Base-by-base conservation (phyloP, 2,888 invertebrate species). In the Thera britannica region DNA sequence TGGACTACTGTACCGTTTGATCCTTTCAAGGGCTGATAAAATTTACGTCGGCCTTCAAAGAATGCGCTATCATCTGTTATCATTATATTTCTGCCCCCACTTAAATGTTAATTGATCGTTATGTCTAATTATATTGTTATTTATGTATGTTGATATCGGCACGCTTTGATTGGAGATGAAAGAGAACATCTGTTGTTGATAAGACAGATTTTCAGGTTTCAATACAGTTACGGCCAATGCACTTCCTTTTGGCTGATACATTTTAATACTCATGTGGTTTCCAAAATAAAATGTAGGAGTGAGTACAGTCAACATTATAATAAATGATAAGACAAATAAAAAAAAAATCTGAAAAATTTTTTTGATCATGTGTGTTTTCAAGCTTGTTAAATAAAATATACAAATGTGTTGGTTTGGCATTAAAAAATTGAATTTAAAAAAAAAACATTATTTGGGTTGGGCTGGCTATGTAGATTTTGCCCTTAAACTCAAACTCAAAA, bases 81-180 rank as follows among this genome's bases (percentile, higher is more conserved):
- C 72, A 69, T 62, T 64, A 74, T 71, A 71, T 79, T 78, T 77
- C 76, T 73, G 72, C 79, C 78, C 75, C 75, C 77, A 76, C 74
- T 79, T 75, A 75, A 72, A 76, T 79, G 81, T 82, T 85, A 85
- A 86, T 86, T 85, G 86, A 79, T 82, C 77, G 74, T 83, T 79
- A 81, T 75, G 76, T 79, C 77, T 83, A 89, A 91, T 89, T 90
- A 88, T 80, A 77, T 76, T 77, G 75, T 84, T 84, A 91, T 90
- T 90, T 89, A 92, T 89, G 84, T 72, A 46, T 69, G 71, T 71
- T 80, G 92, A 92, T 90, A 91, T 83, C 75, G 70, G 73, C 72
- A 70, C 75, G 78, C 90, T 89, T 90, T 84, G 82, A 79, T 72
- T 61, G 67, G 68, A 73, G 76, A 77, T 83, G 80, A 80, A 80